Base-by-base conservation (phyloP, 2,113 vertebrate genomes). In the Carlito syrichta region DNA sequence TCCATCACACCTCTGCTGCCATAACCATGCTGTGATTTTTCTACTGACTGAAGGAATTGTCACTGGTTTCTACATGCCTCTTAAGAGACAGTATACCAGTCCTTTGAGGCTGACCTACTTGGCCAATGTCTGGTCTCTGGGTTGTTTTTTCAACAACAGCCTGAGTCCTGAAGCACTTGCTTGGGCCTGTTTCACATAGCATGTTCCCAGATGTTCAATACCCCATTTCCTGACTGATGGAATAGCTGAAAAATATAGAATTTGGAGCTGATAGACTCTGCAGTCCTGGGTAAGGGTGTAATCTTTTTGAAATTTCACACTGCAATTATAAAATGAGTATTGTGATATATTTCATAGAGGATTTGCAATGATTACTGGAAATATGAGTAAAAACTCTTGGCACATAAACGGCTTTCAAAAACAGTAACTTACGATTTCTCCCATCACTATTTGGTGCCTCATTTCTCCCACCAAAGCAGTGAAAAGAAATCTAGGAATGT, bases 321-420 rank as follows among this genome's bases (percentile, higher is more conserved):
- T 63, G 30, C 11, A 66, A 45, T 50, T 83, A 54, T 73, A 62
- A 79, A 66, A 54, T 78, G 52, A 40, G 3, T 45, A 48, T 89
- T 78, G 20, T 71, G 30, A 73, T 78, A 35, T 60, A 20, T 54
- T 27, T 16, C 9, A 17, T 23, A 69, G 30, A 76, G 20, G 16
- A 68, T n/a, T 82, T 85, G 35, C 78, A 52, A 66, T 76, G 76
- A 50, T 62, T 50, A 84, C 69, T 71, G 54, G 92, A 94, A 88
- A 90, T 76, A 77, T 9, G 13, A 76, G 19, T 84, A 54, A 79
- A 96, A 91, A 91, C 68, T 71, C 52, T 38, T 32, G 48, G 22
- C 22, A 81, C 8, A 27, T 60, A 69, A 1, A 86, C 79, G 13
- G 23, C 40, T 25, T 92, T 87, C 32, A 88, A 76, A 91, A 94